Base-by-base conservation (phyloP, 2,113 vertebrate species). In the Paracanthobrama guichenoti region DNA sequence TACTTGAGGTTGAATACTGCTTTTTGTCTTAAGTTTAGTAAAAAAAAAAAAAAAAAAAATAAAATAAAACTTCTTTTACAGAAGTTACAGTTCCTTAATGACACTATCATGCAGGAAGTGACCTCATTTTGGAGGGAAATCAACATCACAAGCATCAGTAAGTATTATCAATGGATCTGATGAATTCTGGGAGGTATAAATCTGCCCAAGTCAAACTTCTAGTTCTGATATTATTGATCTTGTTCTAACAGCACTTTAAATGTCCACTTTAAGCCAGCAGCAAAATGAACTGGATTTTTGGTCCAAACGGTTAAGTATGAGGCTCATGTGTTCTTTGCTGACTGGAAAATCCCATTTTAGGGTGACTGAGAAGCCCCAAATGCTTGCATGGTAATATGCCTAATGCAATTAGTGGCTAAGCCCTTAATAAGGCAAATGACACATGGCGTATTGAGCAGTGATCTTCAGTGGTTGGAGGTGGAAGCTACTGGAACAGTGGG, bases 351-450 rank as follows among this genome's bases (percentile, higher is more conserved):
- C 89, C 83, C 88, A 91, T 92, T 92, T 82, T 92, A 84, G 90
- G 86, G 72, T 91, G 90, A 90, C 77, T 84, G 85, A 88, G 73
- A 18, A 50, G 64, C 81, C 85, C 87, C 77, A 83, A 85, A 92
- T 85, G 59, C 73, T 87, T 91, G 81, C 69, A 86, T 85, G 64
- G 66, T 89, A 90, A 87, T 89, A 84, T 87, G 86, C 87, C 91
- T 93, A 91, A 92, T 92, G 87, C 89, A 95, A 93, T 87, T 91
- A 92, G 85, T 78, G 90, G 90, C 87, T 87, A 93, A 92, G 83
- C 86, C 87, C 89, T 62, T 91, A 93, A 92, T 88, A 88, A 91
- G 84, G 76, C 88, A 88, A 92, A 89, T 79, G 89, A 88, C 89
- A 91, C 86, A 39, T 31, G 79, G 42, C 9, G 20, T 80, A 80